Conservation (phyloP, 1,140 invertebrate species). For the Helicoverpa zea region DNA sequence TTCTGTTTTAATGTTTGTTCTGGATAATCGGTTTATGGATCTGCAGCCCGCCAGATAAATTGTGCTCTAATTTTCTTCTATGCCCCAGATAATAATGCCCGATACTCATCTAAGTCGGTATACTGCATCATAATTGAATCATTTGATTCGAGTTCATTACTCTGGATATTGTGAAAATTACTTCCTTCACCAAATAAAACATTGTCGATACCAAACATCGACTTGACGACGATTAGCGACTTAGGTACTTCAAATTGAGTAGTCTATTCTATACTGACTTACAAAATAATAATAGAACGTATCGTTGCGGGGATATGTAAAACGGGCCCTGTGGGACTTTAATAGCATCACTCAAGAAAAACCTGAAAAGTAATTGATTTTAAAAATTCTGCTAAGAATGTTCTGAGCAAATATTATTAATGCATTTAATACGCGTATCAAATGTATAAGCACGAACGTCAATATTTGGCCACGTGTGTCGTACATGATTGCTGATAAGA, state of each 20-base stretch:
- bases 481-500: conserved; percentile 29
- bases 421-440: conserved; percentile 29
- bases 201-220: too few relatives aligned
- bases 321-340: not conserved
- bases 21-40: conserved; percentile 3
- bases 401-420: conserved; percentile 20
- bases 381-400: not conserved
- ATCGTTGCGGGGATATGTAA: too few relatives aligned
- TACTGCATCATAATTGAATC: not conserved
- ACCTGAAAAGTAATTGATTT: not conserved
- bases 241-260: too few relatives aligned
- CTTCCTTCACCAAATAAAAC: too few relatives aligned
- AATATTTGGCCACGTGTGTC: conserved; percentile 42
- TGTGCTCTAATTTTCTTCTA: not conserved
- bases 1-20: not conserved
- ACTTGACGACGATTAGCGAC: too few relatives aligned
- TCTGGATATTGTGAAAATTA: not conserved
- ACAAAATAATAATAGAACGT: too few relatives aligned
- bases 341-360: not conserved
- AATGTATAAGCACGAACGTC: conserved; percentile 21
- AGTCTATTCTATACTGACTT: too few relatives aligned
- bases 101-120: not conserved
- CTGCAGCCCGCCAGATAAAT: not conserved
- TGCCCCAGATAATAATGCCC: not conserved
- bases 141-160: not conserved